Evolutionary conservation across 2,888 invertebrate genomes (phyloP), one percentile per base, ranked within the genome.

Genomic region (Gerris lacustris): DNA sequence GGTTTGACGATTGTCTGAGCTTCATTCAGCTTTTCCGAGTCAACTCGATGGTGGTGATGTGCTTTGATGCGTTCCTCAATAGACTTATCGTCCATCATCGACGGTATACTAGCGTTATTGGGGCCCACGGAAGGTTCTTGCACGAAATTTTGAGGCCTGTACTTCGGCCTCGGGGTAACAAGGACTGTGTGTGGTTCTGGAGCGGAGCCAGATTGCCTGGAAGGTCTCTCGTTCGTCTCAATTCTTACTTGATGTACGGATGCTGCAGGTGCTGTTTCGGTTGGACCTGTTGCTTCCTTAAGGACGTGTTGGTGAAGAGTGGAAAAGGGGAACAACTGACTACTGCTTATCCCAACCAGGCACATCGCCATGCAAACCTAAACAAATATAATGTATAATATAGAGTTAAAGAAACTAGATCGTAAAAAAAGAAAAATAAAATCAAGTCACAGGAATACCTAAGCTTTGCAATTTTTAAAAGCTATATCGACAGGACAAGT

Each of bases 161-260:
- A 71, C 44, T 67, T 31, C 6, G 71, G 71, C 17, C 71, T 15
- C 6, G 71, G 71, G 5, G 71, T 71, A 0, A 71, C 71, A 15
- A 71, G 17, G 7, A 71, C 71, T 45, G 71, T 71, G 44, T 63
- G 44, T 45, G 68, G 68, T 6, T 62, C 64, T 43, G 44, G 6
- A 7, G n/a, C 64, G 4, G 44, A n/a, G 9, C 55, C 55, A 11
- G 55, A 55, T 15, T 9, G 55, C 17, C 64, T n/a, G 9, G 64
- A 64, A 64, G 64, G 64, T 17, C 64, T 64, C 4, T 64, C 64
- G 31, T 64, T 64, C 18, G 64, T 64, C 9, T 64, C 18, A 18
- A 64, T 64, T 5, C 64, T 64, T 64, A 64, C 64, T 64, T 17
- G 7, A n/a, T 64, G 18, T 64, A 31, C 15, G 15, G 55, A 55